phyloP scores from a whole-genome alignment of 1,140 invertebrate genomes.

The Hestina assimilis region DNA sequence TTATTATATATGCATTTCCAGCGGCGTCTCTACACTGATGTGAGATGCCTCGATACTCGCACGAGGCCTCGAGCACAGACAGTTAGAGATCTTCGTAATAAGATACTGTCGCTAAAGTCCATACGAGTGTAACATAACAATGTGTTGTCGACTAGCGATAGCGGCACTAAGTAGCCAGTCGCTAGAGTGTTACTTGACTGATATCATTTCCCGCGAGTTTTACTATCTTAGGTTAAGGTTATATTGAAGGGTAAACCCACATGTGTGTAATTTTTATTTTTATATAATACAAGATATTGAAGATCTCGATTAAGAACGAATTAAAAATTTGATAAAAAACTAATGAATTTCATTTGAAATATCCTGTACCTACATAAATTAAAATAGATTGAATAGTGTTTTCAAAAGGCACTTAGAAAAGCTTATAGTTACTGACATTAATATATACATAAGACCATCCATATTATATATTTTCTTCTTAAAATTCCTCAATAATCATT shows the following conservation, averaged over 20 bases:
- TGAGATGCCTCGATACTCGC: too few species aligned
- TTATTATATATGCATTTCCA: too few species aligned
- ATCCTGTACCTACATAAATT: too few species aligned
- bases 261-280: slow-evolving; percentile 16
- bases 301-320: slow-evolving; percentile 4
- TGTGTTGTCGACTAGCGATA: too few species aligned
- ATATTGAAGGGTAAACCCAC: neutral
- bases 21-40: too few species aligned
- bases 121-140: neutral
- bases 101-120: too few species aligned
- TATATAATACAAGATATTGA: slow-evolving; percentile 7
- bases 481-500: too few species aligned
- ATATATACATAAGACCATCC: too few species aligned
- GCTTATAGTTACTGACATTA: too few species aligned
- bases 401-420: neutral
- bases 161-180: neutral
- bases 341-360: neutral
- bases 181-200: neutral
- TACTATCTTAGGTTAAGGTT: slow-evolving; percentile 3
- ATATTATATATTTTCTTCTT: too few species aligned
- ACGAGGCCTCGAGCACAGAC: too few species aligned
- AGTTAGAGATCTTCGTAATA: too few species aligned
- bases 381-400: neutral
- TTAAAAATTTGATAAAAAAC: neutral
- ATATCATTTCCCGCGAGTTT: neutral